Base-by-base conservation (phyloP, 2,797 vertebrate species). In the Petrocephalus sullivani region DNA sequence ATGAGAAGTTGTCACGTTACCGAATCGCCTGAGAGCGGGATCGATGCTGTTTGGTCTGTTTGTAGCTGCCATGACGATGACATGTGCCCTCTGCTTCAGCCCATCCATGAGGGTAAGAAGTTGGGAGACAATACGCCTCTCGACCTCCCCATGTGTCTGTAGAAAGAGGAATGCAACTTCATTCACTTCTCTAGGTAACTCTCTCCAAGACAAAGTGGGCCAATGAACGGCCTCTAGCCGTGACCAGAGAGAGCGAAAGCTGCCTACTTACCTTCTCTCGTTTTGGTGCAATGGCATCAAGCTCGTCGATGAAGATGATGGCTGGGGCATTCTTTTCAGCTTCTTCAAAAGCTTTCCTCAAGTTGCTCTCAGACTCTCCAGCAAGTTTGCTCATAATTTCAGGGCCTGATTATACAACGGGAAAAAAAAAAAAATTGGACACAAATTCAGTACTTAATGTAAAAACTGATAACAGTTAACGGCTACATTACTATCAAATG, bases 31-130 rank as follows among this genome's bases (percentile, higher is more conserved):
- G 86, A 99, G 97, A 4, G 98, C 98, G 2, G 98, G 98, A 92
- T 99, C 98, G 84, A 99, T 99, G 97, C 98, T 99, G 95, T 99
- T 99, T 4, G 98, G 98, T 96, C 98, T 97, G 95, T 99, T 99
- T 90, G 98, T 99, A 91, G 98, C 98, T 91, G 98, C 98, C 98
- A 99, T 99, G 86, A 99, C 98, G 0, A 99, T 99, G 87, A 99
- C 98, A 0, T 99, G 98, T 46, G 98, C 97, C 91, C 98, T 96
- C 93, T 99, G 98, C 91, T 99, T 99, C 92, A 99, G 95, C 12
- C 98, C 98, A 0, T 99, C 98, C 98, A 99, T 99, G 19, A 99
- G 96, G 84, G 98, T 99, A 93, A 99, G 95, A 92, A 99, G 95
- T 94, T 99, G 98, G 90, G 98, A 99, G 88, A 99, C 98, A 16